Evolutionary conservation across 2,797 vertebrate species (phyloP).

Genomic region (Brotula barbata): DNA sequence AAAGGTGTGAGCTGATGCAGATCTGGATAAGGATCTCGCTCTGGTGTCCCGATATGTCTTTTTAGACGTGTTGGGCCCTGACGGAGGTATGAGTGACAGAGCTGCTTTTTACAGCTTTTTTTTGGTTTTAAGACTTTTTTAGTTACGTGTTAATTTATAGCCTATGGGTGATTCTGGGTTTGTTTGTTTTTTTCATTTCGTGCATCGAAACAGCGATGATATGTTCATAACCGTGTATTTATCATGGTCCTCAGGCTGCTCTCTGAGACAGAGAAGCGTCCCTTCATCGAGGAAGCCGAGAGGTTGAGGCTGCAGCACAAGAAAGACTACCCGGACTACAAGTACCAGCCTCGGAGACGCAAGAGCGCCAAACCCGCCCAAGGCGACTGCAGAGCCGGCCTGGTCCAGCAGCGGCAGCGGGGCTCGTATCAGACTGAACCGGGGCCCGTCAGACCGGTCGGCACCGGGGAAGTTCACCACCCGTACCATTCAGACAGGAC

Average conservation of each 20-base stretch:
- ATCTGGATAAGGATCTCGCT: too few species aligned
- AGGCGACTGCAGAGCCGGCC: constrained; percentile 76
- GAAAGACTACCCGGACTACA: constrained; percentile 92
- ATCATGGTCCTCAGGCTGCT: constrained; percentile 76
- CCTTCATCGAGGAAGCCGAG: constrained; percentile 90
- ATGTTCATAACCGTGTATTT: too few species aligned
- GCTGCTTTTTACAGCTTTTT: too few species aligned
- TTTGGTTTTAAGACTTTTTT: too few species aligned
- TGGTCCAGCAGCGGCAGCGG: constrained; percentile 71
- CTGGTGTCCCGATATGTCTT: too few species aligned
- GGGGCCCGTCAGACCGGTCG: constrained; percentile 62
- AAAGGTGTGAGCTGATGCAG: too few species aligned
- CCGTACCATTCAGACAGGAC: constrained; percentile 80
- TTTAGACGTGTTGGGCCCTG: too few species aligned
- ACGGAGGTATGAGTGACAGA: too few species aligned
- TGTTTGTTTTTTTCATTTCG: too few species aligned
- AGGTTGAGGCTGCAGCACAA: constrained; percentile 90
- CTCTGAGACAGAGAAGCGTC: constrained; percentile 88
- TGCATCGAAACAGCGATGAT: too few species aligned
- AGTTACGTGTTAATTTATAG: too few species aligned
- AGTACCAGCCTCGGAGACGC: constrained; percentile 90
- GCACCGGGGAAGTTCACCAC: constrained; percentile 72
- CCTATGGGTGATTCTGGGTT: too few species aligned
- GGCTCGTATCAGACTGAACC: constrained; percentile 57
- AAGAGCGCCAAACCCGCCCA: constrained; percentile 84